phyloP scores from a whole-genome alignment of 2,797 vertebrate species.

The Anas bernieri region DNA sequence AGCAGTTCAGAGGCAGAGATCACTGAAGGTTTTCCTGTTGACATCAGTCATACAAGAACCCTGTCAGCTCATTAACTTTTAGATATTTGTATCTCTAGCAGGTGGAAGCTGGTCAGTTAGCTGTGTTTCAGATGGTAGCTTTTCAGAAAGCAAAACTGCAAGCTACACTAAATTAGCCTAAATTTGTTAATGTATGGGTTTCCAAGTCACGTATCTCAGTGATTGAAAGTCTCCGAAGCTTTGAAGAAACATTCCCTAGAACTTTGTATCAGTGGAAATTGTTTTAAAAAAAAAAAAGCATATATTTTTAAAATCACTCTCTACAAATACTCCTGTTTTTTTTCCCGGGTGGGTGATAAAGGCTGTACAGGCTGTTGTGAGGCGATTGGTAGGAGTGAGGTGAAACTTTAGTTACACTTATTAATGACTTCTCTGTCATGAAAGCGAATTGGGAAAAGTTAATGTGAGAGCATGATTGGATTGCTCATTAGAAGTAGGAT shows the following conservation, averaged over 20 bases:
- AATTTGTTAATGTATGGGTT: neutral
- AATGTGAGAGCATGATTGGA: neutral
- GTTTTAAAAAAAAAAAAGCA: neutral
- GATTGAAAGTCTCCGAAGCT: neutral
- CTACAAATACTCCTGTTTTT: neutral
- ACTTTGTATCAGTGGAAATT: neutral
- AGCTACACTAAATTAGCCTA: neutral
- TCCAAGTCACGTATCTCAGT: neutral
- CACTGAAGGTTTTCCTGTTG: constrained; percentile 50
- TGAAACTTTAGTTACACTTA: neutral
- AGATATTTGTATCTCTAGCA: neutral
- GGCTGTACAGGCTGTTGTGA: neutral
- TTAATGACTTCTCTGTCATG: neutral
- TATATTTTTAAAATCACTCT: neutral
- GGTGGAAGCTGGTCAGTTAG: neutral
- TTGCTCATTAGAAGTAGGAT: neutral
- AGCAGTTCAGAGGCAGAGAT: neutral
- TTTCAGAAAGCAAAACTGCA: neutral
- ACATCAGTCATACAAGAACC: neutral
- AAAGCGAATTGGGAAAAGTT: neutral
- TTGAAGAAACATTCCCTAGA: neutral
- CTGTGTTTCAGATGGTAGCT: neutral
- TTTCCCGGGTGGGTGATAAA: neutral
- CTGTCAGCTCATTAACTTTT: neutral
- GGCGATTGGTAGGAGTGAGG: neutral